A percentile compares a stretch with the other conserved stretches of the same genome.
Conservation (phyloP, 2,797 vertebrate species). For the Pseudochirops cupreus region DNA sequence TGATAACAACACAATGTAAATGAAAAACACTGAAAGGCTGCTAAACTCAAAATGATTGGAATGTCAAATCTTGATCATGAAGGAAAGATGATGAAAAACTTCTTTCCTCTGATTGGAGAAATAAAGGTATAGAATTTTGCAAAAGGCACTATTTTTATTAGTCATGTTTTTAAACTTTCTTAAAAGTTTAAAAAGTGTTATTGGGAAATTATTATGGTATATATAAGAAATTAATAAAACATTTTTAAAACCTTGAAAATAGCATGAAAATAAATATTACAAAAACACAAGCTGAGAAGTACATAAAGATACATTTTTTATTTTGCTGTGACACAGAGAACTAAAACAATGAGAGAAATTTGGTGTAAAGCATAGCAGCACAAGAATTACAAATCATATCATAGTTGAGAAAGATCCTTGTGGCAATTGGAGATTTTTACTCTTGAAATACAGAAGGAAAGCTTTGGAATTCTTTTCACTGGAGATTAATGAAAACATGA, state of each 20-base stretch:
- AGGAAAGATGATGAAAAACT: background rate
- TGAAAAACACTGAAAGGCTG: background rate
- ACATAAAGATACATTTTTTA: background rate
- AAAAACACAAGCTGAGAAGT: background rate
- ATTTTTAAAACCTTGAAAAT: background rate
- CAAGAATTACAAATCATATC: conserved; percentile 27
- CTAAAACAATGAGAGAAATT: conserved; percentile 4
- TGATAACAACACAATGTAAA: background rate
- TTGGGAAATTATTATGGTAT: background rate
- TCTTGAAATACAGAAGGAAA: background rate
- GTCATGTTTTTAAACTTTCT: background rate
- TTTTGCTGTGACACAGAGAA: conserved; percentile 18
- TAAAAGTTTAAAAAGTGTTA: background rate
- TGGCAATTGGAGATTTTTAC: background rate
- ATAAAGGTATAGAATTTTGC: background rate
- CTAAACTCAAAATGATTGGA: background rate
- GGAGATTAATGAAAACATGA: background rate
- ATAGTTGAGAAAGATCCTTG: background rate
- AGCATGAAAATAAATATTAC: background rate
- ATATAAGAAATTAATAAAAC: background rate
- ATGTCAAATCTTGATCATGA: background rate
- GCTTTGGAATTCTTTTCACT: background rate
- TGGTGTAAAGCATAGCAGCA: background rate
- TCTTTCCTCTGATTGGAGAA: background rate
- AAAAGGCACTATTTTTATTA: background rate